These are phyloP conservation scores for Panagrolaimus sp. DNA, from an alignment of 1,140 invertebrate species.

Conservation along the genomic window DNA sequence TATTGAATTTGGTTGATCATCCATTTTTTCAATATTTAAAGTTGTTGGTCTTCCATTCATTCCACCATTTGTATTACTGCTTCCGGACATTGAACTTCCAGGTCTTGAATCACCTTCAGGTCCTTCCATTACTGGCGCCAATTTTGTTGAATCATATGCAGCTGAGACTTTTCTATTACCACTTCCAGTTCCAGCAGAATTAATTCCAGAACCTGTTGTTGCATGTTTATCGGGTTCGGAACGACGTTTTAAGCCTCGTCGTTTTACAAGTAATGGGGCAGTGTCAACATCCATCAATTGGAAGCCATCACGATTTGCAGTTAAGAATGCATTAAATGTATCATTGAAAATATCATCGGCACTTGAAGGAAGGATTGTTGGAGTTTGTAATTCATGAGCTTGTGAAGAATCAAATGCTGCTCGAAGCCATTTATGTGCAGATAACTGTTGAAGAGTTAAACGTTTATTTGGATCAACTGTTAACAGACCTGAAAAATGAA, in stretches of 20 bases:
- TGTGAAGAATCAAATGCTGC: conserved; percentile 30
- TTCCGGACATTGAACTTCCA: conserved; percentile 17
- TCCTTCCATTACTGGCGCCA: conserved; percentile 21
- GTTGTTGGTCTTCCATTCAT: conserved; percentile 20
- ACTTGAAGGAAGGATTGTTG: conserved; percentile 46
- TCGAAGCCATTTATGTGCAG: conserved; percentile 51
- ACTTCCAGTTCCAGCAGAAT: not conserved
- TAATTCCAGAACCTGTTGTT: not conserved
- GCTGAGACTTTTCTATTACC: not conserved
- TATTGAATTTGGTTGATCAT: conserved; percentile 15
- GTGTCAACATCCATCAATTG: conserved; percentile 64
- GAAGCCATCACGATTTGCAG: conserved; percentile 69
- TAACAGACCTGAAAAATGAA: conserved; percentile 64
- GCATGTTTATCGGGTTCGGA: not conserved
- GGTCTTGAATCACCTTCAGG: conserved; percentile 15
- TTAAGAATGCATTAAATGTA: conserved; percentile 69
- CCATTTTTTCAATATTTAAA: conserved; percentile 24
- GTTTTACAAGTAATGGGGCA: conserved; percentile 53
- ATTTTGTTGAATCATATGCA: not conserved
- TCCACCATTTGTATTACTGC: not conserved
- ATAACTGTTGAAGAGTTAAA: conserved; percentile 65
- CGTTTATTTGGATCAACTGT: conserved; percentile 72
- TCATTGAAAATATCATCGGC: conserved; percentile 62
- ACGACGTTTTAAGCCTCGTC: conserved; percentile 48
- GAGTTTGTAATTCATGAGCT: conserved; percentile 46